Evolutionary conservation across 2,797 vertebrate species (phyloP).

Genomic region (Pseudotriccus pelzelni): DNA sequence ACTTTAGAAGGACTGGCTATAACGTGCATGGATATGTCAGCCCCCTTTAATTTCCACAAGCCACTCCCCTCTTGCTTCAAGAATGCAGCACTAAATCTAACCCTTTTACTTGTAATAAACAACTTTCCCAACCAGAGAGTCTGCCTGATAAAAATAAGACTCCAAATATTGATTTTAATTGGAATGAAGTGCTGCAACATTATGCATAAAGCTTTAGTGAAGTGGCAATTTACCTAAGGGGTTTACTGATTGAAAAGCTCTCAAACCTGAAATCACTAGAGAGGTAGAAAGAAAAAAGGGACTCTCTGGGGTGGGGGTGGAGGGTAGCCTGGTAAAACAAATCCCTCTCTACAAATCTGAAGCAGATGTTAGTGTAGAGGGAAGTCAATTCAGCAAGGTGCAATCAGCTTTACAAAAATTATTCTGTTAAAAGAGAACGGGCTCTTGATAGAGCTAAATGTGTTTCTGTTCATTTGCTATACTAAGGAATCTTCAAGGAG

Average conservation of each 20-base stretch:
- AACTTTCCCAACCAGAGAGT: constrained; percentile 69
- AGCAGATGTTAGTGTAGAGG: constrained; percentile 70
- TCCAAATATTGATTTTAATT: constrained; percentile 86
- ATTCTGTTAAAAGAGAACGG: constrained; percentile 73
- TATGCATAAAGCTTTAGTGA: constrained; percentile 86
- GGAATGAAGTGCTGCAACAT: constrained; percentile 91
- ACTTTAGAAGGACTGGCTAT: neutral
- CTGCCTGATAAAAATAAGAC: constrained; percentile 78
- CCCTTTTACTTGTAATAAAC: constrained; percentile 64
- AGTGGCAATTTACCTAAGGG: constrained; percentile 88
- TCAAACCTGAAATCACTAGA: constrained; percentile 76
- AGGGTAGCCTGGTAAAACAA: constrained; percentile 65
- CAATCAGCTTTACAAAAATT: constrained; percentile 74
- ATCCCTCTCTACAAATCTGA: constrained; percentile 72
- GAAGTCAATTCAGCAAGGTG: constrained; percentile 74
- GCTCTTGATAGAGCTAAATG: constrained; percentile 74
- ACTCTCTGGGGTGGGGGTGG: neutral
- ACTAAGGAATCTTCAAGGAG: constrained; percentile 84
- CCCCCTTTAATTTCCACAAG: neutral
- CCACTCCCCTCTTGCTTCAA: constrained; percentile 23
- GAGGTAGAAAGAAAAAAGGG: constrained; percentile 49
- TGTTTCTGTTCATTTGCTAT: constrained; percentile 80
- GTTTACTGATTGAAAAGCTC: constrained; percentile 86
- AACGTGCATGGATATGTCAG: neutral
- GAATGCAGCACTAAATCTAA: constrained; percentile 40